These are phyloP conservation scores for Lepidurus apus DNA, from an alignment of 1,140 invertebrate species.

Conservation along the genomic window DNA sequence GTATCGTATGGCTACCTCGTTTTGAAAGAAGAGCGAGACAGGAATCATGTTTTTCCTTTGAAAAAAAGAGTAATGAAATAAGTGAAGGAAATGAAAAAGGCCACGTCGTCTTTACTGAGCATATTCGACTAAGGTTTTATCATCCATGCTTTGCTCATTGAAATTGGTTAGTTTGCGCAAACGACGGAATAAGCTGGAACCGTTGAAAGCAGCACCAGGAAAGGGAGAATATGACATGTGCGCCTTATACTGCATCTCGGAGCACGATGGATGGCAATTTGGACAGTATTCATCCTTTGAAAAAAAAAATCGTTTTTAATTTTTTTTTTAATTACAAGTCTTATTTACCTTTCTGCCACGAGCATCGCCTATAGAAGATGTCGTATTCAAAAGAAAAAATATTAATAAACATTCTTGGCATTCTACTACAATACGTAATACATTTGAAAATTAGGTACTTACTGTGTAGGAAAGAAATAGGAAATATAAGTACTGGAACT, in stretches of 20 bases:
- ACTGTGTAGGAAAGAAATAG: neutral
- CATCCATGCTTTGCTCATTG: neutral
- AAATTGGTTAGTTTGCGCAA: neutral
- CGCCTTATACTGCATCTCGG: neutral
- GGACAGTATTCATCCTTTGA: neutral
- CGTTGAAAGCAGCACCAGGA: neutral
- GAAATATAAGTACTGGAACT: neutral
- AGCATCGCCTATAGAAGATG: neutral
- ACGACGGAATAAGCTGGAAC: neutral
- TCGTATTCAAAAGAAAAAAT: neutral
- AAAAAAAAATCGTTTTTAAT: no score
- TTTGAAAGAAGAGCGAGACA: neutral
- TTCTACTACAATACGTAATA: neutral
- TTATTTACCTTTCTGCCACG: neutral
- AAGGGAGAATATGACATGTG: neutral
- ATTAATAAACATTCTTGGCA: neutral
- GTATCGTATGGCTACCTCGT: neutral
- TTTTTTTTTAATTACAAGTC: no score
- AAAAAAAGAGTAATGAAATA: neutral
- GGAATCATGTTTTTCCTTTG: neutral
- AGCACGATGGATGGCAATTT: neutral
- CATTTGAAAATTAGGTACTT: neutral
- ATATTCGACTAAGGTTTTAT: neutral
- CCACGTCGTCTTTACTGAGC: neutral
- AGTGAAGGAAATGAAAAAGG: neutral